Conservation (phyloP, 2,113 vertebrate species). For the Ellobius talpinus region DNA sequence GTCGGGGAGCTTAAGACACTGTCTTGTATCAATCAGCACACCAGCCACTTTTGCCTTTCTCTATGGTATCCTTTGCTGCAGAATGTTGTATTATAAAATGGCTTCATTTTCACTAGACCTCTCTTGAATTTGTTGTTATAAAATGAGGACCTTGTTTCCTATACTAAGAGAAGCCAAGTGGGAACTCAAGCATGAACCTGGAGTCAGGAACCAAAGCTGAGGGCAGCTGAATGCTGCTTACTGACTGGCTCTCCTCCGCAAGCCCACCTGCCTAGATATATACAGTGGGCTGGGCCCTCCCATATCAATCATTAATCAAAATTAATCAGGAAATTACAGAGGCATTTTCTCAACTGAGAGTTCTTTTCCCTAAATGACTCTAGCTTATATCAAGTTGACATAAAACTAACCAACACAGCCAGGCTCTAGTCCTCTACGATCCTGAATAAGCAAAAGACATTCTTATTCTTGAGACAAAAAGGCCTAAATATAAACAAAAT, state of each 20-base stretch:
- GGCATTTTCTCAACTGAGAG: not conserved
- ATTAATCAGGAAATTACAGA: not conserved
- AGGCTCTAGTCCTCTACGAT: not conserved
- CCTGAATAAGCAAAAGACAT: not conserved
- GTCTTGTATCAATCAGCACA: not conserved
- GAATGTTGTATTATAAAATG: not conserved
- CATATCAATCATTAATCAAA: not conserved
- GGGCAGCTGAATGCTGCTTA: not conserved
- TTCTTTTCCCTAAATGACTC: not conserved
- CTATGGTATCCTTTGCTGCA: not conserved
- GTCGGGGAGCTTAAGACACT: not conserved
- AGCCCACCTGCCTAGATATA: not conserved
- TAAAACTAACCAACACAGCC: not conserved
- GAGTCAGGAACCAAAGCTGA: no score
- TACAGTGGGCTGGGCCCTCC: not conserved
- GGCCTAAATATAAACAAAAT: not conserved
- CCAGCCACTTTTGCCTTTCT: not conserved
- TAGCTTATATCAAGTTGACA: not conserved
- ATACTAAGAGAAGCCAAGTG: not conserved
- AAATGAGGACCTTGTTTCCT: not conserved
- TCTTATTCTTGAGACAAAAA: not conserved
- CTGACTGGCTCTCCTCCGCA: not conserved
- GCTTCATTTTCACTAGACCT: not conserved
- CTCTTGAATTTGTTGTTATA: not conserved
- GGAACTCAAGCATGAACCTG: not conserved